Conservation (phyloP, 1,140 invertebrate species). For the Lethrus apterus region DNA sequence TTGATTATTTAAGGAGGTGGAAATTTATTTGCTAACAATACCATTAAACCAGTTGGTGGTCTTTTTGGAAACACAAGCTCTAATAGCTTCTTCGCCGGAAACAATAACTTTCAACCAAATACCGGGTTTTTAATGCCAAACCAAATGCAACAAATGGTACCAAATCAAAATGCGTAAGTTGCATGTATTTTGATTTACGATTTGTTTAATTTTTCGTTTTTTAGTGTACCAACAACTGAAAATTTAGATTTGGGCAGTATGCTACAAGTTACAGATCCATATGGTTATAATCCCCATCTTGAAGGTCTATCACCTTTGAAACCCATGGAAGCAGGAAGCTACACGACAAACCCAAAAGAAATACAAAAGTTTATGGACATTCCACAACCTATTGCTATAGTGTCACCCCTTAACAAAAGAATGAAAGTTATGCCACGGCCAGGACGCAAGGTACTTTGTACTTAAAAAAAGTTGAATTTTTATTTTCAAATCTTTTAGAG, state of each 20-base stretch:
- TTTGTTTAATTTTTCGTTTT: constrained; percentile 1
- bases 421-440: constrained; percentile 2
- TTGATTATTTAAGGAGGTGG: too few relatives aligned
- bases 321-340: constrained; percentile 11
- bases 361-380: constrained; percentile 12
- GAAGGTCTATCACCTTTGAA: constrained; percentile 15
- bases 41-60: too few relatives aligned
- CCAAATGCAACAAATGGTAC: constrained; percentile 21
- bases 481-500: too few relatives aligned
- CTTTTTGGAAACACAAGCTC: constrained; percentile 14
- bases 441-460: not conserved
- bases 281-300: constrained; percentile 19
- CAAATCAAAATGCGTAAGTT: constrained; percentile 14
- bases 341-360: constrained; percentile 26
- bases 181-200: not conserved
- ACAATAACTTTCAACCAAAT: constrained; percentile 20
- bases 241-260: constrained; percentile 8
- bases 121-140: constrained; percentile 19
- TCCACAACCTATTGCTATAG: constrained; percentile 1
- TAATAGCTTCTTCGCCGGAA: not conserved
- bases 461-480: too few relatives aligned
- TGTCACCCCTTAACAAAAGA: constrained; percentile 1
- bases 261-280: constrained; percentile 17
- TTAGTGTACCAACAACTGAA: constrained; percentile 6
- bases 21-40: too few relatives aligned